A percentile compares a stretch with the other conserved stretches of the same genome.
These are phyloP conservation scores for Eudyptes chrysolophus DNA, from an alignment of 2,113 vertebrate genomes.

Conservation along the genomic window DNA sequence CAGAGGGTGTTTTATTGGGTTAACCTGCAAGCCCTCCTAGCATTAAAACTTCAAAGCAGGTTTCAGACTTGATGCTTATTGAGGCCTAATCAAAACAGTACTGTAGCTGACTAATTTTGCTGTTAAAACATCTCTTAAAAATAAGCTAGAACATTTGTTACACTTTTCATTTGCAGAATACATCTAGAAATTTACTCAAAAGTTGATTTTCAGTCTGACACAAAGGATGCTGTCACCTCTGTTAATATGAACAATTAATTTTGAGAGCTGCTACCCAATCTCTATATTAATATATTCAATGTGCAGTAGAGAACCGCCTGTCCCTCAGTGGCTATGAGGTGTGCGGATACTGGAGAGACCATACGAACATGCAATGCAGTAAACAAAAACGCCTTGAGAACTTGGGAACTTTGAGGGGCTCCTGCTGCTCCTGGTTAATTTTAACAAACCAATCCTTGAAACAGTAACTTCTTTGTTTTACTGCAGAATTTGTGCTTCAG, in stretches of 20 bases:
- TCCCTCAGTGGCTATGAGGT: neutral
- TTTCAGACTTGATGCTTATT: neutral
- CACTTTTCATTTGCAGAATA: neutral
- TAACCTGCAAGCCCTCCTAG: neutral
- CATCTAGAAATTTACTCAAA: neutral
- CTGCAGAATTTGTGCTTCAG: neutral
- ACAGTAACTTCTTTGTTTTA: neutral
- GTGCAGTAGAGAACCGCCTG: neutral
- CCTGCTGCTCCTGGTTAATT: neutral
- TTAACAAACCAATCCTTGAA: neutral
- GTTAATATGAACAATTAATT: neutral
- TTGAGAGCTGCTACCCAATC: neutral
- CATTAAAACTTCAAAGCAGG: neutral
- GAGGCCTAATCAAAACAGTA: neutral
- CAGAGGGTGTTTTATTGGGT: neutral
- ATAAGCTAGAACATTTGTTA: neutral
- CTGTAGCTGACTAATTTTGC: neutral
- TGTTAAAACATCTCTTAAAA: neutral
- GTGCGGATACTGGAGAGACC: neutral
- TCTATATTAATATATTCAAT: neutral
- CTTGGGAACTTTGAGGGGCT: neutral
- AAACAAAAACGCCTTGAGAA: neutral
- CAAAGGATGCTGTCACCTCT: neutral
- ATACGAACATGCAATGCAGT: fast-evolving
- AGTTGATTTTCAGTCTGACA: neutral